Evolutionary conservation across 2,888 invertebrate species (phyloP).

Genomic region (Galeopsomyia nigrocyanea): DNA sequence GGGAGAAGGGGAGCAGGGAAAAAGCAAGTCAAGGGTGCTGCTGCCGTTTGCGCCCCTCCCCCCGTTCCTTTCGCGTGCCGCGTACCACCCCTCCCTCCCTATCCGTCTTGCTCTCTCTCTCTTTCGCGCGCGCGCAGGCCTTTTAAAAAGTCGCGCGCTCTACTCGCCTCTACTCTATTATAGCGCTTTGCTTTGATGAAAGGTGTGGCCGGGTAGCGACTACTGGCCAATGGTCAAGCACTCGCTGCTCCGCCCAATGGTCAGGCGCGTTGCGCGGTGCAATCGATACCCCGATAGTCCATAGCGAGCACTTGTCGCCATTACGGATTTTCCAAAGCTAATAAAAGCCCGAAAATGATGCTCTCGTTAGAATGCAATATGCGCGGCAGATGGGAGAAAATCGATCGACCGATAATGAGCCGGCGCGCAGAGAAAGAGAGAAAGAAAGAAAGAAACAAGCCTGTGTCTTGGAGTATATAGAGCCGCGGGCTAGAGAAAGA

Average conservation of each 20-base stretch:
- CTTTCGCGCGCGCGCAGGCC: background rate
- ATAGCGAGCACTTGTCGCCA: background rate
- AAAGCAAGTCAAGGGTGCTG: background rate
- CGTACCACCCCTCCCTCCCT: conserved; percentile 29
- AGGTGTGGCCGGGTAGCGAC: conserved; percentile 52
- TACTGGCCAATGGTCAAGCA: conserved; percentile 66
- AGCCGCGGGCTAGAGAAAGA: too few species aligned
- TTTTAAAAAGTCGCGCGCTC: conserved; percentile 18
- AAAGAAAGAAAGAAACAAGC: too few species aligned
- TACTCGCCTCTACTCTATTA: background rate
- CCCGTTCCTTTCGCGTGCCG: conserved; percentile 2
- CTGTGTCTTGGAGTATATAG: too few species aligned
- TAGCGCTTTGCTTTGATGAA: conserved; percentile 49
- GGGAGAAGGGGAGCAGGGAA: background rate
- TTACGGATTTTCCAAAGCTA: background rate
- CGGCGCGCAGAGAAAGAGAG: too few species aligned
- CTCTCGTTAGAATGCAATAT: background rate
- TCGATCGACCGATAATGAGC: conserved; percentile 47
- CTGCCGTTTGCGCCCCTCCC: conserved; percentile 6
- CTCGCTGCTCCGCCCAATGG: conserved; percentile 61
- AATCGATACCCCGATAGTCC: background rate
- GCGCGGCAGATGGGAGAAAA: conserved; percentile 45
- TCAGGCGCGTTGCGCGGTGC: conserved; percentile 25
- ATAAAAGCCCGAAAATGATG: background rate
- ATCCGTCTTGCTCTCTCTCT: conserved; percentile 12